Percentiles rank a stretch among this genome's conserved stretches.
These are phyloP conservation scores for Yponomeuta malinellus DNA, from an alignment of 2,888 invertebrate genomes.

Conservation along the genomic window DNA sequence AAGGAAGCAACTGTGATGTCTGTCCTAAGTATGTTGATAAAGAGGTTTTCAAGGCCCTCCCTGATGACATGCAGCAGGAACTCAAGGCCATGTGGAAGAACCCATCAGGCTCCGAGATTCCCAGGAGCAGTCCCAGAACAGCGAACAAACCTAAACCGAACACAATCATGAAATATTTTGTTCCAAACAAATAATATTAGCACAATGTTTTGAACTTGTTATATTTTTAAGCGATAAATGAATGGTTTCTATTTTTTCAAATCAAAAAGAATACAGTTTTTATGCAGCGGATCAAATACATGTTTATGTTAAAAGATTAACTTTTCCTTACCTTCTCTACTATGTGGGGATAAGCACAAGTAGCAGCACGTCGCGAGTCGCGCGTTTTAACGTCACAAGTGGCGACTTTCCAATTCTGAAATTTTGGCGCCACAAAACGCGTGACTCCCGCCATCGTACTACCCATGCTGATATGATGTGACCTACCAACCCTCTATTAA, in stretches of 20 bases:
- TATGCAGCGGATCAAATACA: constrained; percentile 74
- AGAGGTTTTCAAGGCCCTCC: constrained; percentile 82
- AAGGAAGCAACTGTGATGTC: constrained; percentile 57
- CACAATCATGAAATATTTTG: constrained; percentile 81
- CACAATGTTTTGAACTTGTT: constrained; percentile 64
- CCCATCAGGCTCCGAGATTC: constrained; percentile 56
- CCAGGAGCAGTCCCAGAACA: constrained; percentile 62
- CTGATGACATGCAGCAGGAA: constrained; percentile 83
- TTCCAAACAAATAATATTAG: constrained; percentile 79
- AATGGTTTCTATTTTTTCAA: constrained; percentile 76
- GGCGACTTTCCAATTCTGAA: too few species aligned
- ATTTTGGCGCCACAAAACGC: too few species aligned
- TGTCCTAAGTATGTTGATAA: constrained; percentile 82
- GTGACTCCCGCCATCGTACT: too few species aligned
- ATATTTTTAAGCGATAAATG: constrained; percentile 72
- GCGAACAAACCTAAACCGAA: constrained; percentile 76
- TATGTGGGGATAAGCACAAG: not conserved
- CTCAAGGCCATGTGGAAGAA: constrained; percentile 81
- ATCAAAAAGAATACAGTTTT: constrained; percentile 61
- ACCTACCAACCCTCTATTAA: not conserved
- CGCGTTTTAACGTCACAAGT: too few species aligned
- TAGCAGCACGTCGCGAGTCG: too few species aligned
- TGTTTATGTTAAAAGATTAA: constrained; percentile 64
- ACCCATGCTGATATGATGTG: too few species aligned
- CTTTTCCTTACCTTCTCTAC: constrained; percentile 23